Evolutionary conservation across 2,797 vertebrate genomes (phyloP).

Genomic region (Danio albolineatus): DNA sequence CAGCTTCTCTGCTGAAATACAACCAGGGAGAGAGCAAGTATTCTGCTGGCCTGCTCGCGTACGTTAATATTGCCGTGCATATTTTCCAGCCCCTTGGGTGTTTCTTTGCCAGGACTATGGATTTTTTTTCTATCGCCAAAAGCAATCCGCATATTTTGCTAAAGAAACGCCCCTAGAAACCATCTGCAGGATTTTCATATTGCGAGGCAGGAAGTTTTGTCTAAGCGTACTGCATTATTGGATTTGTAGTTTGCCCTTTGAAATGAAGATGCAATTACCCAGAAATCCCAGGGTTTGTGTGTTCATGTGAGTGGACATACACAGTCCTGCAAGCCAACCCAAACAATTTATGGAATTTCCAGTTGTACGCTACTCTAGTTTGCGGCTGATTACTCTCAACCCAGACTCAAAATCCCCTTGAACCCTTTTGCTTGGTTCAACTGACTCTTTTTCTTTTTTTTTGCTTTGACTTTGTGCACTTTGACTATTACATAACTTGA

Average conservation of each 20-base stretch:
- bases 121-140: constrained; percentile 54
- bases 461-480: constrained; percentile 60
- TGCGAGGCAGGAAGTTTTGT: constrained; percentile 36
- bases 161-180: constrained; percentile 21
- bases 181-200: constrained; percentile 27
- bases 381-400: constrained; percentile 46
- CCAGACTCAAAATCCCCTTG: constrained; percentile 26
- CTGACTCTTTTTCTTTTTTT: constrained; percentile 34
- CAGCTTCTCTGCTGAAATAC: constrained; percentile 39
- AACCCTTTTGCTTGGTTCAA: constrained; percentile 36
- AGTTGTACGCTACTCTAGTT: constrained; percentile 34
- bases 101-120: constrained; percentile 57
- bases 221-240: too few relatives aligned
- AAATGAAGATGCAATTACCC: constrained; percentile 31
- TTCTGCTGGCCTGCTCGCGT: constrained; percentile 39
- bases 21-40: constrained; percentile 44
- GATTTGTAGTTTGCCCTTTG: constrained; percentile 6
- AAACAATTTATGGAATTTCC: constrained; percentile 47
- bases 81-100: constrained; percentile 59
- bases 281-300: constrained; percentile 19
- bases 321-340: constrained; percentile 24
- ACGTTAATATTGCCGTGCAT: constrained; percentile 61
- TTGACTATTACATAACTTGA: constrained; percentile 70
- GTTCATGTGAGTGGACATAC: constrained; percentile 14
- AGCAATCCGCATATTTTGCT: constrained; percentile 59